A percentile compares a stretch with the other conserved stretches of the same genome.
phyloP scores from a whole-genome alignment of 2,888 invertebrate species.

The Polylopha cassiicola region DNA sequence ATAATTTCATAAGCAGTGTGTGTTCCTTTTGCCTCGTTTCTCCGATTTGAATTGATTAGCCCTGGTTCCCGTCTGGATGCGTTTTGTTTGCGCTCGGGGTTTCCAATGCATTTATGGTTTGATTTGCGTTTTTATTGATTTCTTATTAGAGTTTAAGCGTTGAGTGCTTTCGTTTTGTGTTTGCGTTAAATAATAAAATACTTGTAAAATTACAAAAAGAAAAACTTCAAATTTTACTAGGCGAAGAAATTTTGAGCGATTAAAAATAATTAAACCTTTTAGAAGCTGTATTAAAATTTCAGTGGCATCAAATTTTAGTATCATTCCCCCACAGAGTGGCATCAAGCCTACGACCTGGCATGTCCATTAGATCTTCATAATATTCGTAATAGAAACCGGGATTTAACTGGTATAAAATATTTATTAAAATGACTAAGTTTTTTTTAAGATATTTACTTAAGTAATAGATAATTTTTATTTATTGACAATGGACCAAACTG shows the following conservation, averaged over 20 bases:
- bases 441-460: too few species aligned
- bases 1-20: constrained; percentile 74
- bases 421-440: too few species aligned
- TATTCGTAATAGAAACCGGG: constrained; percentile 55
- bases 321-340: constrained; percentile 45
- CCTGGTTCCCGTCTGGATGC: constrained; percentile 63
- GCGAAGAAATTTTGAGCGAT: too few species aligned
- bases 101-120: constrained; percentile 45
- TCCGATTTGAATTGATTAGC: constrained; percentile 74
- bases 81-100: constrained; percentile 45
- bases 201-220: too few species aligned
- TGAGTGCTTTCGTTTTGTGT: constrained; percentile 9
- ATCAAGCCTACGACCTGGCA: constrained; percentile 49
- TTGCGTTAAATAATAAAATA: too few species aligned
- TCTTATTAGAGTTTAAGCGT: constrained; percentile 16
- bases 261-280: too few species aligned
- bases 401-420: constrained; percentile 50
- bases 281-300: too few species aligned
- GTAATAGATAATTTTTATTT: too few species aligned
- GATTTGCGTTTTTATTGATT: constrained; percentile 21
- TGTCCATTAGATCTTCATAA: constrained; percentile 63
- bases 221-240: too few species aligned
- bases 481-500: too few species aligned
- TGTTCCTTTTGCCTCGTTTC: constrained; percentile 66
- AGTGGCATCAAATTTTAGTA: constrained; percentile 49